A percentile compares a stretch with the other conserved stretches of the same genome.
phyloP scores from a whole-genome alignment of 2,888 invertebrate species.

The Coelinius sp. region DNA sequence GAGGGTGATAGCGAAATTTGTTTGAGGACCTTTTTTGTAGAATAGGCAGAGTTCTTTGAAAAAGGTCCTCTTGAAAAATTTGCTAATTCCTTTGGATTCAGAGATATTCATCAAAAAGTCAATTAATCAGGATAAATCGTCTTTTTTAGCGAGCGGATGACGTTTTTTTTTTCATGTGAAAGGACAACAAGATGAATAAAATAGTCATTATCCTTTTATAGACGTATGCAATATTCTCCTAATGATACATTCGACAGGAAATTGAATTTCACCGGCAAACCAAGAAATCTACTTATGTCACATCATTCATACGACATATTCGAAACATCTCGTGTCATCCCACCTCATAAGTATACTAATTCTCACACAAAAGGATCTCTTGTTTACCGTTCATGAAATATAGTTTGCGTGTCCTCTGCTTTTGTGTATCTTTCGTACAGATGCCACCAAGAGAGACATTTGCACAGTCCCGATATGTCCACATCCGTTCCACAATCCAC shows the following conservation, averaged over 20 bases:
- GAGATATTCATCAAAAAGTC: too few relatives aligned
- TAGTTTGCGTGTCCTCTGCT: background rate
- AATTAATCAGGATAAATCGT: too few relatives aligned
- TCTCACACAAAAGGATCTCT: background rate
- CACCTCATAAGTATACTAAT: background rate
- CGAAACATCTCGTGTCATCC: background rate
- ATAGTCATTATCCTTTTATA: too few relatives aligned
- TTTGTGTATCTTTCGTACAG: background rate
- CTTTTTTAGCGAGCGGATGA: too few relatives aligned
- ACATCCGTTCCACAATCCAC: background rate
- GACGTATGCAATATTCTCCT: too few relatives aligned
- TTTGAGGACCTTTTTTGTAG: too few relatives aligned
- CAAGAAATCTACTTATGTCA: background rate
- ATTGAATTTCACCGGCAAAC: background rate
- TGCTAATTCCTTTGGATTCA: too few relatives aligned
- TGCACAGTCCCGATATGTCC: background rate
- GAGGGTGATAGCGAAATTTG: too few relatives aligned
- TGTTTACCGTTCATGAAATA: background rate
- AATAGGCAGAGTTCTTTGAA: too few relatives aligned
- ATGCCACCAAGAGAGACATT: background rate
- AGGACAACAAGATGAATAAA: too few relatives aligned
- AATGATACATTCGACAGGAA: background rate
- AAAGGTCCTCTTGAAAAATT: too few relatives aligned
- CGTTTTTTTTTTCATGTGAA: too few relatives aligned
- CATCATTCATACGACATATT: background rate